phyloP scores from a whole-genome alignment of 2,888 invertebrate species.

The Drosophila lacicola region DNA sequence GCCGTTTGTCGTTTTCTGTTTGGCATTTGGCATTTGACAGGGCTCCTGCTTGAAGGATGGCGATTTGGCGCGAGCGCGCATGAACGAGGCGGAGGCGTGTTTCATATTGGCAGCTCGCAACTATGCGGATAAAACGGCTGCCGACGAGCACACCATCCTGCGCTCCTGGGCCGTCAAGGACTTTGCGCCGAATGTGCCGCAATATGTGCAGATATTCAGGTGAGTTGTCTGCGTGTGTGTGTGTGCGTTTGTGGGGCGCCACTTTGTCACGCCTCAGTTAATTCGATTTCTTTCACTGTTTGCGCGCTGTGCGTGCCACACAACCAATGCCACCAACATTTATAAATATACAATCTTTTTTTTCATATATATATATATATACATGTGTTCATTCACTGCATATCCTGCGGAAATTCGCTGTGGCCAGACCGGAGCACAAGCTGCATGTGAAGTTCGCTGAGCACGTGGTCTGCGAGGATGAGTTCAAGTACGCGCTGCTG shows the following conservation, averaged over 20 bases:
- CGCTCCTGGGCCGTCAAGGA: constrained; percentile 99
- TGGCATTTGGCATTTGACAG: constrained; percentile 85
- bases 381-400: constrained; percentile 23
- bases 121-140: constrained; percentile 98
- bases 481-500: constrained; percentile 98
- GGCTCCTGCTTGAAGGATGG: constrained; percentile 98
- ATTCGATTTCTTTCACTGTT: constrained; percentile 49
- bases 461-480: constrained; percentile 99
- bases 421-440: constrained; percentile 95
- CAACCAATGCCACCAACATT: constrained; percentile 21
- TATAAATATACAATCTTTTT: background rate
- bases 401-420: constrained; percentile 55
- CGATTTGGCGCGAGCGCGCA: constrained; percentile 96
- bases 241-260: background rate
- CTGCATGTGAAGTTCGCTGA: constrained; percentile 99
- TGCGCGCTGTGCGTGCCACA: constrained; percentile 34
- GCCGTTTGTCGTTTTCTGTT: background rate
- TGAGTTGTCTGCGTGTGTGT: constrained; percentile 46
- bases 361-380: constrained; percentile 3
- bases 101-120: constrained; percentile 98
- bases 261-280: constrained; percentile 46
- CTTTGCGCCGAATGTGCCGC: constrained; percentile 97
- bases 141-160: constrained; percentile 91
- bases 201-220: constrained; percentile 98
- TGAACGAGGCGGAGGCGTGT: constrained; percentile 99